Base-by-base conservation (phyloP, 2,113 vertebrate genomes). In the Hiodon tergisus region DNA sequence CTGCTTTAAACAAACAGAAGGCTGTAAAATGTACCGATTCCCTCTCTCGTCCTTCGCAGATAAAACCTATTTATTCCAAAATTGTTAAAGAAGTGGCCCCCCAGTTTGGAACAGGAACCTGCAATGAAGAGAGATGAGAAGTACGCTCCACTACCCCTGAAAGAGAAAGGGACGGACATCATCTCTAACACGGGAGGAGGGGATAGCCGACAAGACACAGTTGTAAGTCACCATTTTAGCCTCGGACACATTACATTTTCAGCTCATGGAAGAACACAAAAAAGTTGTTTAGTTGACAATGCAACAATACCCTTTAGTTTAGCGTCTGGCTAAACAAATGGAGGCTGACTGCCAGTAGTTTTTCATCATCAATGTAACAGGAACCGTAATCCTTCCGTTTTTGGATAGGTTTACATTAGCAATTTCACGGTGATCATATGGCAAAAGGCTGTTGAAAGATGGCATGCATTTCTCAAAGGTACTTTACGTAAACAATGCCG, bases 51-150 rank as follows among this genome's bases (percentile, higher is more conserved):
- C n/a, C 71, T 72, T 53, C 0, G 1, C 75, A 89, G 87, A 61
- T 76, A 66, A 78, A 65, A 75, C 69, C 14, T 76, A 70, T 61
- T 59, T 78, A 54, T 70, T 72, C 73, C 17, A 76, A 73, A 72
- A 80, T 68, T 77, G 8, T 53, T 78, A 80, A 31, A 79, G 72
- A 67, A 77, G 67, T 53, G 17, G 4, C 78, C 77, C 68, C 78
- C 81, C 55, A 77, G 75, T 16, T 54, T 76, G 74, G 72, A 77
- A 13, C 75, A 81, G 5, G 47, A 73, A 11, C 31, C 31, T 62
- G 80, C 51, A 53, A 94, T 94, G 94, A 91, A 80, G 77, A 79
- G 85, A 78, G 92, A 83, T 73, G 90, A 93, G 48, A 83, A 83
- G 72, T 93, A 94, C 72, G 86, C 86, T 48, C 87, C 88, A 0